These are phyloP conservation scores for Haliclystus octoradiatus DNA, from an alignment of 30 jellyfish, hydroid and myxozoan genomes.

Conservation along the genomic window DNA sequence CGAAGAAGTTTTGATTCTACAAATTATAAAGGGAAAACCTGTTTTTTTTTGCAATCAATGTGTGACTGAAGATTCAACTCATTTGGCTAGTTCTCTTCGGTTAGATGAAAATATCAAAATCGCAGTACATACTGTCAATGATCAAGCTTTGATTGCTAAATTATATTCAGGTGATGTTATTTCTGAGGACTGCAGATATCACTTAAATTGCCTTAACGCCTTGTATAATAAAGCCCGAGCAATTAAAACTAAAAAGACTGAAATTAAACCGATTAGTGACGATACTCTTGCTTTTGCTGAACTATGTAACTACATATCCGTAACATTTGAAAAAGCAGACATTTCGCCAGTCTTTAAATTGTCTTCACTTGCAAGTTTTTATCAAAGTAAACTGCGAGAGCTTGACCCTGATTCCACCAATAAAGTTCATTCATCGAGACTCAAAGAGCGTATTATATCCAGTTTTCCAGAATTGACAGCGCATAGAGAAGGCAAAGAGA, in stretches of 20 bases:
- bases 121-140: constrained; percentile 15
- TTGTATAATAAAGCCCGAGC: constrained; percentile 17
- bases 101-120: background rate
- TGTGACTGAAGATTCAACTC: background rate
- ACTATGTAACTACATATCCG: too few species aligned
- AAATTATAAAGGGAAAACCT: too few species aligned
- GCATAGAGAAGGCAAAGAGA: constrained; percentile 7
- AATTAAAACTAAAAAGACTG: too few species aligned
- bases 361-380: constrained; percentile 12
- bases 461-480: constrained; percentile 10
- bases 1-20: too few species aligned
- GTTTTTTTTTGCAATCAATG: constrained; percentile 15
- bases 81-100: constrained; percentile 5
- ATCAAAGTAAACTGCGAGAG: constrained; percentile 11
- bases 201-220: constrained; percentile 5
- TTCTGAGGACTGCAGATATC: constrained; percentile 13
- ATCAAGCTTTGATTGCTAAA: constrained; percentile 16
- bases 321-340: too few species aligned
- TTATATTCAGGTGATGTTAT: constrained; percentile 12
- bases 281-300: too few species aligned
- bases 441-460: constrained; percentile 15
- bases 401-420: constrained; percentile 6
- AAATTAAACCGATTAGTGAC: too few species aligned
- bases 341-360: constrained; percentile 31
- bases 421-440: constrained; percentile 23